Base-by-base conservation (phyloP, 92 coral and sea anemone genomes). In the Anthopleura xanthogrammica region DNA sequence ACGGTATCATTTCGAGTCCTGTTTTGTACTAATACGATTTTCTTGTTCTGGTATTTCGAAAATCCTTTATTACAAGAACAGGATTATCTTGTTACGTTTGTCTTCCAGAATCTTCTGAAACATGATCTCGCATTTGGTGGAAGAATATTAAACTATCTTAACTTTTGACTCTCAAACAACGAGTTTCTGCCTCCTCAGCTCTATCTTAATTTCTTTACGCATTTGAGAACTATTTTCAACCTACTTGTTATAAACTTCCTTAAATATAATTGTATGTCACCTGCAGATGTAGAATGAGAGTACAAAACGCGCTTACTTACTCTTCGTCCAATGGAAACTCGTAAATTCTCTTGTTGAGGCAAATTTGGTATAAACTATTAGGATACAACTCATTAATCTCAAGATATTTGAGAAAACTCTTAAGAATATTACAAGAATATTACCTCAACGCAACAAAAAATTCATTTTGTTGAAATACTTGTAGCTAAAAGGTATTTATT, bases 381-480 rank as follows among this genome's bases (percentile, higher is more conserved):
- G 72, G 46, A 72, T n/a, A 65, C 50, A 41, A 65, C 76, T 80
- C 75, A 80, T 80, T 80, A 62, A 80, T 17, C 83, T 29, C 24
- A 60, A 23, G 60, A 68, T 50, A 60, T 62, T 50, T 80, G 24
- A 16, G 22, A 20, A 80, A 62, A 80, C 60, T 79, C 60, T 43
- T 64, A 64, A 23, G 72, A 64, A 64, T 64, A 64, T 64, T 64
- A 64, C 50, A 29, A 29, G 36, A 1, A 29, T 29, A 29, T 9
- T 46, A 5, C 72, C 19, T 64, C 36, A 6, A 64, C 72, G 23
- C 9, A 64, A 64, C 24, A 10, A 64, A 64, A 64, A 20, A 17
- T 22, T 11, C 20, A n/a, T 64, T 1, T 64, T 64, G 12, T 20
- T n/a, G 6, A n/a, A 29, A 20, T 64, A n/a, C 7, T 64, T 64